Evolutionary conservation across 2,113 vertebrate genomes (phyloP).

Genomic region (Rhagologus leucostigma): DNA sequence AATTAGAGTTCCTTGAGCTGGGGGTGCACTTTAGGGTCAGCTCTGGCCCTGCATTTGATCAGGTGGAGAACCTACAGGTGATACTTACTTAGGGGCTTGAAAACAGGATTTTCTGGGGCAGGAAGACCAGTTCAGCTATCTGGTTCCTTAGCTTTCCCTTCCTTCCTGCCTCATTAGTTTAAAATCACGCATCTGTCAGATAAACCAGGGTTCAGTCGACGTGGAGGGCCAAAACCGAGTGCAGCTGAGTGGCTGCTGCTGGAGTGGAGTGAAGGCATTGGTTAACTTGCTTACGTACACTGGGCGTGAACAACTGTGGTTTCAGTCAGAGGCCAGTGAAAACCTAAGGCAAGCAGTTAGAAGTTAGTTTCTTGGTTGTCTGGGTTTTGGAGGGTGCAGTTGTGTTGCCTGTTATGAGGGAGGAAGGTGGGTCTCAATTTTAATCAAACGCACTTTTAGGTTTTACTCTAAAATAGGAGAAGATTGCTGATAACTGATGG

Average conservation of each 20-base stretch:
- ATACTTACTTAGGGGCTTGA: not conserved
- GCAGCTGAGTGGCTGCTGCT: not conserved
- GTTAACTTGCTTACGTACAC: not conserved
- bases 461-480: not conserved
- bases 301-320: not conserved
- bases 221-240: not conserved
- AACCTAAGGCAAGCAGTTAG: not conserved
- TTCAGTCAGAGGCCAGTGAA: not conserved
- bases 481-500: not conserved
- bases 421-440: not conserved
- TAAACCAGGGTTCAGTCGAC: not conserved
- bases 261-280: not conserved
- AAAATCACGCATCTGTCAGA: not conserved
- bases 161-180: not conserved
- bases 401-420: not conserved
- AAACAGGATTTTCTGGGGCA: not conserved
- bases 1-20: not conserved
- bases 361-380: not conserved
- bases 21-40: not conserved
- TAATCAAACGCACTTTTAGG: not conserved
- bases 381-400: not conserved
- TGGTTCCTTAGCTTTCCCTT: not conserved
- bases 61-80: not conserved
- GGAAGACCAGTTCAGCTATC: not conserved
- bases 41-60: not conserved